phyloP scores from a whole-genome alignment of 2,113 vertebrate species.

The Phaetusa simplex region DNA sequence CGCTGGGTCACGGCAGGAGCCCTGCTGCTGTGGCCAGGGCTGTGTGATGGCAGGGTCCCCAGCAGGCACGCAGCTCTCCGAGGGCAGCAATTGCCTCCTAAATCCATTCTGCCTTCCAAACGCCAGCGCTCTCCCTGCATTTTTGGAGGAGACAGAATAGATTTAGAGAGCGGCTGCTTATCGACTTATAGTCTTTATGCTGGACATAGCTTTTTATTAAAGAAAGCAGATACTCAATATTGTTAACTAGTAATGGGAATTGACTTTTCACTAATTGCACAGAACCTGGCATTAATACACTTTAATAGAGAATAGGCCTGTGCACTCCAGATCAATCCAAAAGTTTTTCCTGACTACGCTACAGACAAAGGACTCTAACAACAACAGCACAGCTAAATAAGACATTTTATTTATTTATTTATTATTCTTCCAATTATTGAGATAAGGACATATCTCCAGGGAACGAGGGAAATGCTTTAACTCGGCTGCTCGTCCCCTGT shows the following conservation, averaged over 20 bases:
- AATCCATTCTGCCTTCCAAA: neutral
- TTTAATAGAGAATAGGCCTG: constrained; percentile 86
- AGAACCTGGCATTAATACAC: constrained; percentile 88
- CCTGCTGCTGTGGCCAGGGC: neutral
- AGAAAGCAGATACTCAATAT: constrained; percentile 95
- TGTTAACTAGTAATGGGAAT: constrained; percentile 93
- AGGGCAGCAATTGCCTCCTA: neutral
- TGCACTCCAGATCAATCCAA: constrained; percentile 79
- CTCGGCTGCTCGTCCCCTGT: neutral
- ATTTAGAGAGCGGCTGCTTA: constrained; percentile 74
- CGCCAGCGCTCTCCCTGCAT: neutral
- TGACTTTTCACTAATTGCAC: constrained; percentile 94
- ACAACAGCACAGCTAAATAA: constrained; percentile 41
- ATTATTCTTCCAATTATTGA: constrained; percentile 17
- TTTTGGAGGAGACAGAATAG: constrained; percentile 64
- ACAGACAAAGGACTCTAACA: constrained; percentile 70
- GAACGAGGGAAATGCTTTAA: neutral
- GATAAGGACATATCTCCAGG: constrained; percentile 22
- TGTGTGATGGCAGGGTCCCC: neutral
- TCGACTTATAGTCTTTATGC: constrained; percentile 81
- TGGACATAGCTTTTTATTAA: constrained; percentile 92
- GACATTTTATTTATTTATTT: constrained; percentile 35
- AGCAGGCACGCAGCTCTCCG: neutral
- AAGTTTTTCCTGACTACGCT: constrained; percentile 66
- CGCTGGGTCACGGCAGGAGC: neutral